Conservation (phyloP, 2,113 vertebrate species). For the Oncorhynchus mykiss region DNA sequence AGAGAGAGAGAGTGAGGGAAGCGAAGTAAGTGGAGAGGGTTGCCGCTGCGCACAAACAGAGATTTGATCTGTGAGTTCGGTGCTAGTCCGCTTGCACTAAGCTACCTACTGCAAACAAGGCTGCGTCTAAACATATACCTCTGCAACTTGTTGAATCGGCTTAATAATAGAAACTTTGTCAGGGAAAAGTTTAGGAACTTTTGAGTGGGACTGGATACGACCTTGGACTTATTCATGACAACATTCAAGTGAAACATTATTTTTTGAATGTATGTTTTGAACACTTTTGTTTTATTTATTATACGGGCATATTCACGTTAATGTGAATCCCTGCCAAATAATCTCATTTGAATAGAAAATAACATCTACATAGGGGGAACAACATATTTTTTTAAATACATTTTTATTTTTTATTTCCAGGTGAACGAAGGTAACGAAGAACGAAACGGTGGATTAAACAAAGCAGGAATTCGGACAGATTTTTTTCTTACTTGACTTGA, state of each 20-base stretch:
- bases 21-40: constrained; percentile 57
- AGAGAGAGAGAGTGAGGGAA: constrained; percentile 12
- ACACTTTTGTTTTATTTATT: constrained; percentile 22
- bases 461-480: constrained; percentile 61
- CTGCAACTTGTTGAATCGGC: constrained; percentile 67
- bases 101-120: constrained; percentile 59
- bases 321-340: constrained; percentile 8
- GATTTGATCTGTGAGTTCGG: constrained; percentile 82
- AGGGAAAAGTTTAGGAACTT: constrained; percentile 58
- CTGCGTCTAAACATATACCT: constrained; percentile 49
- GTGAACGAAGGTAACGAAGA: constrained; percentile 68
- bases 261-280: constrained; percentile 62
- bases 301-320: constrained; percentile 13
- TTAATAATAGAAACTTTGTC: constrained; percentile 32
- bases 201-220: constrained; percentile 53
- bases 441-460: constrained; percentile 79
- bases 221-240: constrained; percentile 65
- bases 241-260: constrained; percentile 37
- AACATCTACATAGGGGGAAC: constrained; percentile 1
- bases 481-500: constrained; percentile 53
- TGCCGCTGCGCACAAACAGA: constrained; percentile 71
- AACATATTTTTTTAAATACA: constrained; percentile 33
- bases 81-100: constrained; percentile 68
- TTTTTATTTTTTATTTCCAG: constrained; percentile 63
- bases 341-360: constrained; percentile 16